Evolutionary conservation across 1,140 invertebrate genomes (phyloP).

Genomic region (Eulimnadia texana): DNA sequence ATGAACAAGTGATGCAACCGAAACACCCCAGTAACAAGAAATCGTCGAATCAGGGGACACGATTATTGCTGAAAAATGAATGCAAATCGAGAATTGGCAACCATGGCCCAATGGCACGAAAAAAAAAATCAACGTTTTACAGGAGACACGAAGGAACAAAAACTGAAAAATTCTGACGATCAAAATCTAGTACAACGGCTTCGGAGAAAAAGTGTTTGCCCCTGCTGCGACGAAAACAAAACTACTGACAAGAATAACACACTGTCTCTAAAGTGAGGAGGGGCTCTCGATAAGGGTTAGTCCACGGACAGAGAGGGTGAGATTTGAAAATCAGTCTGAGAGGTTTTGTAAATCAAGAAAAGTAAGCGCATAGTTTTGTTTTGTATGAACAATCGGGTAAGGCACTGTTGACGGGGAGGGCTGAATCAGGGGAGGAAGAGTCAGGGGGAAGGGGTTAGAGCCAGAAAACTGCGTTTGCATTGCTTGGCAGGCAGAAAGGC

Average conservation of each 20-base stretch:
- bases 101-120: background rate
- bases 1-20: background rate
- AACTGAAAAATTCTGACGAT: background rate
- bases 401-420: background rate
- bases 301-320: background rate
- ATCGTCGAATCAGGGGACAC: background rate
- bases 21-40: too few relatives aligned
- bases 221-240: background rate
- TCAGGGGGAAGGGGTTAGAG: too few relatives aligned
- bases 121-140: background rate
- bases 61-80: background rate
- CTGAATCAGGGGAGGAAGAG: background rate
- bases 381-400: background rate
- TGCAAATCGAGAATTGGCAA: background rate
- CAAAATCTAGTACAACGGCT: background rate
- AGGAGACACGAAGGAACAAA: background rate
- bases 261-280: background rate
- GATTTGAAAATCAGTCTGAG: too few relatives aligned
- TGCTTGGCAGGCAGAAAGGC: background rate
- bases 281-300: background rate
- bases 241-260: background rate
- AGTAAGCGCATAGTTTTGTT: too few relatives aligned
- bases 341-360: too few relatives aligned
- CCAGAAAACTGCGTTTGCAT: background rate
- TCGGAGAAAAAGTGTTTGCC: background rate